Conservation (phyloP, 2,797 vertebrate species). For the Chloroceryle amazona region DNA sequence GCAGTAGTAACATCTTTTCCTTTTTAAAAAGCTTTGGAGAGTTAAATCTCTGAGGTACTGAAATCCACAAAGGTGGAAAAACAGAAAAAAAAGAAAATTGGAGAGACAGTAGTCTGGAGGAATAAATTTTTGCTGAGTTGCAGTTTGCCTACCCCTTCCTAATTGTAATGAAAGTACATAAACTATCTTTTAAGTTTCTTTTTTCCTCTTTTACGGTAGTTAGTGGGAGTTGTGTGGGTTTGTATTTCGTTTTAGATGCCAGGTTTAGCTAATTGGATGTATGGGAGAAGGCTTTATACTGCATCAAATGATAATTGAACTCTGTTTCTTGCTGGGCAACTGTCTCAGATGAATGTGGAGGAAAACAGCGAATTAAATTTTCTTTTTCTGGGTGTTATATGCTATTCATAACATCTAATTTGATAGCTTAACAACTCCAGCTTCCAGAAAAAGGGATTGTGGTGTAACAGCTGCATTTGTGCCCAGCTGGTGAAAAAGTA, state of each 20-base stretch:
- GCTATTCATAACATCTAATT: fast-evolving
- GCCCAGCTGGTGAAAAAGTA: neutral
- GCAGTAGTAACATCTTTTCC: neutral
- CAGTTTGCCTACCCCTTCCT: neutral
- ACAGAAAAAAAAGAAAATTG: neutral
- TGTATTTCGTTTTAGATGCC: neutral
- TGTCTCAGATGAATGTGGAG: neutral
- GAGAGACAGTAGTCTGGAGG: neutral
- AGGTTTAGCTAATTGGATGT: neutral
- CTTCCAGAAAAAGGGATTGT: neutral
- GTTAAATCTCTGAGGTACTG: neutral
- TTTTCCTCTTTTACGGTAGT: neutral
- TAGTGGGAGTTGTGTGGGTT: neutral
- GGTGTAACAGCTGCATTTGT: neutral
- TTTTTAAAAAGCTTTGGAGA: neutral
- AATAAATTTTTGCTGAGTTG: neutral
- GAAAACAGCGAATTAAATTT: neutral
- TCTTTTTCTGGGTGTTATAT: neutral
- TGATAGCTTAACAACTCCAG: neutral
- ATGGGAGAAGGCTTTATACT: neutral
- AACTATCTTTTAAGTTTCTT: neutral
- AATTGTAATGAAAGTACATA: neutral
- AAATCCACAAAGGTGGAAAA: neutral
- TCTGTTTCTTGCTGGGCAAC: neutral
- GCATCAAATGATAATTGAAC: neutral